Percentiles rank a stretch among this genome's conserved stretches.
Conservation (phyloP, 2,113 vertebrate species). For the Channa argus region DNA sequence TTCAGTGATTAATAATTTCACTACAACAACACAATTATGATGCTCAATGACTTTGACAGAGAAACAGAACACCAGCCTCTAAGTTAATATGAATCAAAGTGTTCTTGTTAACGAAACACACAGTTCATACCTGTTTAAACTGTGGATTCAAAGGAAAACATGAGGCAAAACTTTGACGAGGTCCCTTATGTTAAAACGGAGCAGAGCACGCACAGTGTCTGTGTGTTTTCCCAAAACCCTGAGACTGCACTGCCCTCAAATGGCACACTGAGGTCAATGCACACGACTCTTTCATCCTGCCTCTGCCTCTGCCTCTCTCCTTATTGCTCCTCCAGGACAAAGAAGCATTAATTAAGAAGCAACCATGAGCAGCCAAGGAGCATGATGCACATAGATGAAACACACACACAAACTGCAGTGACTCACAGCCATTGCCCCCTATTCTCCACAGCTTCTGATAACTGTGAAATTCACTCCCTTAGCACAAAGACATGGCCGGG, state of each 20-base stretch:
- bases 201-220: constrained; percentile 12
- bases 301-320: constrained; percentile 36
- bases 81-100: background rate
- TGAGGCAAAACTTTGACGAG: constrained; percentile 53
- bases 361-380: constrained; percentile 81
- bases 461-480: constrained; percentile 88
- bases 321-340: constrained; percentile 76
- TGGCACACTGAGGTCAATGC: constrained; percentile 81
- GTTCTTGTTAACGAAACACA: background rate
- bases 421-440: constrained; percentile 64
- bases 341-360: constrained; percentile 85
- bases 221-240: constrained; percentile 68
- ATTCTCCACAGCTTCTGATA: constrained; percentile 82
- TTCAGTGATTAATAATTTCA: background rate
- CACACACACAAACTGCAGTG: constrained; percentile 48
- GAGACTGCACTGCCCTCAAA: constrained; percentile 92
- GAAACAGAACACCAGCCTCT: background rate
- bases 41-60: background rate
- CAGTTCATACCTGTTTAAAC: constrained; percentile 10
- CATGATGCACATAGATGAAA: constrained; percentile 70
- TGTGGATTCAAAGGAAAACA: constrained; percentile 12
- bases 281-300: constrained; percentile 43
- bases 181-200: constrained; percentile 50
- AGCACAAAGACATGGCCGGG: constrained; percentile 83
- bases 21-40: background rate